Percentiles rank a stretch among this genome's conserved stretches.
Conservation (phyloP, 1,140 invertebrate genomes). For the Zaprionus taronus region DNA sequence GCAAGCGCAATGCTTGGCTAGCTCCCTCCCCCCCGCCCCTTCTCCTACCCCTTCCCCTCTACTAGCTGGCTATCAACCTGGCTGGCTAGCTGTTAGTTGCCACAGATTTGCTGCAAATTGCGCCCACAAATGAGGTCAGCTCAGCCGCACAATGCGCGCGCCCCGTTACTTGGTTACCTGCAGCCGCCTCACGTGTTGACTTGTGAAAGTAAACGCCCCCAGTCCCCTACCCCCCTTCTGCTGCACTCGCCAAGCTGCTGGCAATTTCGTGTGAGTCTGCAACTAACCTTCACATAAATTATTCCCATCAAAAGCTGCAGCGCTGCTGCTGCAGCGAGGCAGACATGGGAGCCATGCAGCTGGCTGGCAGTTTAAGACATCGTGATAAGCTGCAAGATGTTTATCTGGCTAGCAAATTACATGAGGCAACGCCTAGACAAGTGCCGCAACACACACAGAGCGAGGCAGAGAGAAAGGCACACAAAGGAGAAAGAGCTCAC, state of each 20-base stretch:
- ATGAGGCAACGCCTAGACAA: slow-evolving; percentile 76
- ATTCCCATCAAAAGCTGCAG: slow-evolving; percentile 79
- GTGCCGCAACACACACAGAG: slow-evolving; percentile 33
- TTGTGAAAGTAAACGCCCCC: slow-evolving; percentile 79
- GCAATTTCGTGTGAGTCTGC: slow-evolving; percentile 75
- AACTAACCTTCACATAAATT: slow-evolving; percentile 82
- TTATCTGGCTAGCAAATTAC: slow-evolving; percentile 80
- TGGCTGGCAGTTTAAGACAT: slow-evolving; percentile 71
- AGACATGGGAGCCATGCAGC: slow-evolving; percentile 20
- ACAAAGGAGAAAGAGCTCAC: neutral
- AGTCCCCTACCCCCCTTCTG: neutral
- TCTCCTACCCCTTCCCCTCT: neutral
- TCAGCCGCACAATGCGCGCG: slow-evolving; percentile 67
- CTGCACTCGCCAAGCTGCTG: slow-evolving; percentile 12
- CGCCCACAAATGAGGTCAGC: slow-evolving; percentile 79
- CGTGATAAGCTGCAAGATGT: slow-evolving; percentile 79
- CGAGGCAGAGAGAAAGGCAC: slow-evolving; percentile 19
- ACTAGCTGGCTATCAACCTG: slow-evolving; percentile 22
- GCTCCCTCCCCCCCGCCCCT: no score
- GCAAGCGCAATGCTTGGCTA: slow-evolving; percentile 60
- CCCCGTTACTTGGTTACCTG: slow-evolving; percentile 57
- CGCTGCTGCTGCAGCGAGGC: neutral
- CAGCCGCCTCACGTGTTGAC: slow-evolving; percentile 69
- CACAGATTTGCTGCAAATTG: slow-evolving; percentile 74
- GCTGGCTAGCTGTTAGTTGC: slow-evolving; percentile 56